Evolutionary conservation across 2,113 vertebrate species (phyloP), one percentile per base, ranked within the genome.

Genomic region (Tylochromis polylepis): DNA sequence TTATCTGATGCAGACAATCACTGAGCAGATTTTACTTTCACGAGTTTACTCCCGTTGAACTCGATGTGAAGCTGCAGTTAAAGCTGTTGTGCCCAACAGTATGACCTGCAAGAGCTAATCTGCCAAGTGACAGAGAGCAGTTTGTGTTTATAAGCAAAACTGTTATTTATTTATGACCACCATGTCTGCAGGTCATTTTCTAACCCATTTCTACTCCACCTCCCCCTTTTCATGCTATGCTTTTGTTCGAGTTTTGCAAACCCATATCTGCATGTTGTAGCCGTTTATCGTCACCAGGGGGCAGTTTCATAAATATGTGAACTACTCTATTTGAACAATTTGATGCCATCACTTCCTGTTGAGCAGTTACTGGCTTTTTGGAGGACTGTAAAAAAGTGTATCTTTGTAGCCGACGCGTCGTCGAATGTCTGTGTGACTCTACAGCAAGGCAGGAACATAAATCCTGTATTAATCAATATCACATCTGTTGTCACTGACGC

Each of bases 71-170:
- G 70, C 41, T 49, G 43, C 70, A 49, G 70, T 29, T 75, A 0
- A 72, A 18, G 24, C 38, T 11, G 38, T 27, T 41, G 0, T 0
- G 38, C 0, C 65, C 3, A 16, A 43, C n/a, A 24, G 38, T 72
- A 9, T 72, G 65, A 24, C 38, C 38, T 46, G 38, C 65, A 27
- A 1, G 0, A 72, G 65, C 65, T 72, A 72, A 72, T 72, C n/a
- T 46, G 38, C 2, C 38, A 46, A 72, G 14, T 72, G 38, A 46
- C 67, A 10, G 22, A 72, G 14, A 72, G 38, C n/a, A 6, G n/a
- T 16, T 49, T 5, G 1, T 16, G 46, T 49, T 49, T 49, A 49
- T 49, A 16, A 16, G 6, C 46, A 6, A 3, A 16, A 49, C 14
- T 16, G 46, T 18, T 49, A 51, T 5, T 0, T 51, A 12, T 75